Conservation (phyloP, 2,113 vertebrate species). For the Vanacampus margaritifer region DNA sequence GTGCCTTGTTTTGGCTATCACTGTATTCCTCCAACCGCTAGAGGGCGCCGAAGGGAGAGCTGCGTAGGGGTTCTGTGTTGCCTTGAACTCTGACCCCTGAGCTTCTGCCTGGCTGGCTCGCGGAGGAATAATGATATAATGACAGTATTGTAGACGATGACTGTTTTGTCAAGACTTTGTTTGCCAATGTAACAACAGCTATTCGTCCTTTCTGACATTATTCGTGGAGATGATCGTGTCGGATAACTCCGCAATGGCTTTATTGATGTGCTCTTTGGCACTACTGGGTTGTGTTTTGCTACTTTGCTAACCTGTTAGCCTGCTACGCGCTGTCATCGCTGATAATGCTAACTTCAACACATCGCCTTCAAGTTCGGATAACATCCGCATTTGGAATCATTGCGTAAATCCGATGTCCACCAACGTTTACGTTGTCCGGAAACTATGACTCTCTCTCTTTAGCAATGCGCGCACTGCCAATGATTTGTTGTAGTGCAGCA, state of each 20-base stretch:
- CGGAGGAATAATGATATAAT: slow-evolving; percentile 26
- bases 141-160: slow-evolving; percentile 6
- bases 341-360: slow-evolving; percentile 14
- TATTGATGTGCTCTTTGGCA: slow-evolving; percentile 1
- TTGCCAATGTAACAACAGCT: neutral
- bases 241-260: neutral
- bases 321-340: slow-evolving; percentile 17
- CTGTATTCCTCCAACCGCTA: slow-evolving; percentile 16
- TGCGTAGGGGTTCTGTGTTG: neutral
- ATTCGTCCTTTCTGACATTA: neutral
- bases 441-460: slow-evolving; percentile 2
- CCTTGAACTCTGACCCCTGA: slow-evolving; percentile 40
- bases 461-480: slow-evolving; percentile 28
- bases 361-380: slow-evolving; percentile 17
- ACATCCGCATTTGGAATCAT: slow-evolving; percentile 20
- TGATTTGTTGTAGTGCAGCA: slow-evolving; percentile 4
- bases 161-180: neutral
- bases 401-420: slow-evolving; percentile 13
- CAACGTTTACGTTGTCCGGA: neutral
- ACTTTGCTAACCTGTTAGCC: slow-evolving; percentile 35
- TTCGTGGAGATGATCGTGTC: neutral
- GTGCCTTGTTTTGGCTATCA: neutral
- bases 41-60: slow-evolving; percentile 23
- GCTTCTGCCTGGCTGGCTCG: slow-evolving; percentile 15
- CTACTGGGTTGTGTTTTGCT: slow-evolving; percentile 50